These are phyloP conservation scores for Eilema griseolum DNA, from an alignment of 2,888 invertebrate genomes.

Conservation along the genomic window DNA sequence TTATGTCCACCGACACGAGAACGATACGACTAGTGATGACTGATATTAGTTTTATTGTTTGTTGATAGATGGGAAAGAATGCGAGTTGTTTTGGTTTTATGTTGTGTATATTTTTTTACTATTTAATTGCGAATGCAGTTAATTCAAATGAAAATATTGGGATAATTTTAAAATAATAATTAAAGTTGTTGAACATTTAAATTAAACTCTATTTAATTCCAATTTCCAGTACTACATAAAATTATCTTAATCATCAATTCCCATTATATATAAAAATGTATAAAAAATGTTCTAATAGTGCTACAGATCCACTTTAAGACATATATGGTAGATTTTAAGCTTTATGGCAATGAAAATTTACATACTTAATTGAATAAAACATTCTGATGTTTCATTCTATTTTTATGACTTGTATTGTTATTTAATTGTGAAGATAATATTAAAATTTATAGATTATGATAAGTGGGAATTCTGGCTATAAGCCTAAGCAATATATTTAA, in stretches of 20 bases:
- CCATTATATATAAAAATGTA: background rate
- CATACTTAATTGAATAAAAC: background rate
- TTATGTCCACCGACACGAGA: constrained; percentile 36
- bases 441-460: background rate
- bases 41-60: constrained; percentile 33
- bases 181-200: background rate
- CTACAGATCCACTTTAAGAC: background rate
- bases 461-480: background rate
- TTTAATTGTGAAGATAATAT: background rate
- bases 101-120: background rate
- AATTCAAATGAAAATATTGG: background rate
- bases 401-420: background rate
- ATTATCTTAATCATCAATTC: background rate
- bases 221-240: background rate
- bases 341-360: background rate
- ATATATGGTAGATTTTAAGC: background rate
- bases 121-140: background rate
- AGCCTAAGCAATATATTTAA: background rate
- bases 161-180: background rate
- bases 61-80: constrained; percentile 10
- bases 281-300: background rate
- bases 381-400: background rate
- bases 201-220: background rate
- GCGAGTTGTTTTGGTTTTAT: background rate
- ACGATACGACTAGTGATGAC: constrained; percentile 44